Evolutionary conservation across 2,113 vertebrate genomes (phyloP).

Genomic region (Catagonus wagneri): DNA sequence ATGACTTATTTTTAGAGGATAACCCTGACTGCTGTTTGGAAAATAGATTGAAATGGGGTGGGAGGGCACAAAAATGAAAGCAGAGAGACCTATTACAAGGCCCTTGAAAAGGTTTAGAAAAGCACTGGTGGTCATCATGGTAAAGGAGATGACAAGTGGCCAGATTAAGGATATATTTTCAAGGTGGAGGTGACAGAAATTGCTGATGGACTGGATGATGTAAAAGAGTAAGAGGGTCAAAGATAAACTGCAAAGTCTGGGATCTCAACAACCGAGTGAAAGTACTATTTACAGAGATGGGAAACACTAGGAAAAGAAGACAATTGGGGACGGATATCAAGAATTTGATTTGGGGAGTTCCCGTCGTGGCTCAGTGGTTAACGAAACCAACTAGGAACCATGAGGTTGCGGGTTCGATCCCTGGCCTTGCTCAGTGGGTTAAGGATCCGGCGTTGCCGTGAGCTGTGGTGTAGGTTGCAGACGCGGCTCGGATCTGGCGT

Average conservation of each 20-base stretch:
- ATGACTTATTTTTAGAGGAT: not conserved
- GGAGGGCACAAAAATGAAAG: not conserved
- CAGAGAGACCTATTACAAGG: not conserved
- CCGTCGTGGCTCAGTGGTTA: no score
- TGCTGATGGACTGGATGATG: not conserved
- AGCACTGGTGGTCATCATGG: not conserved
- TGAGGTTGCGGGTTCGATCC: no score
- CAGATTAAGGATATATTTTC: not conserved
- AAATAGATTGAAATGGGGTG: not conserved
- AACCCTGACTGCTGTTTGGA: not conserved
- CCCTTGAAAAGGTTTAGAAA: not conserved
- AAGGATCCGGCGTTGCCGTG: no score
- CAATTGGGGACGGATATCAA: not conserved
- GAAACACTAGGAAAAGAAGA: slow-evolving; percentile 5
- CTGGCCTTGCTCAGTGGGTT: no score
- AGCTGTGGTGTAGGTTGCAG: no score
- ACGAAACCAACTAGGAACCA: no score
- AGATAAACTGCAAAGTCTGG: not conserved
- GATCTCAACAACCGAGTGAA: not conserved
- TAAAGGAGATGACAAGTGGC: not conserved
- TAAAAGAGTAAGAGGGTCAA: not conserved
- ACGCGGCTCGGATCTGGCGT: no score
- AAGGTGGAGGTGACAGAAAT: not conserved
- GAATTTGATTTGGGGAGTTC: not conserved
- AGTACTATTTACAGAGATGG: not conserved